Evolutionary conservation across 2,113 vertebrate species (phyloP), one percentile per base, ranked within the genome.

Genomic region (Carettochelys insculpta): DNA sequence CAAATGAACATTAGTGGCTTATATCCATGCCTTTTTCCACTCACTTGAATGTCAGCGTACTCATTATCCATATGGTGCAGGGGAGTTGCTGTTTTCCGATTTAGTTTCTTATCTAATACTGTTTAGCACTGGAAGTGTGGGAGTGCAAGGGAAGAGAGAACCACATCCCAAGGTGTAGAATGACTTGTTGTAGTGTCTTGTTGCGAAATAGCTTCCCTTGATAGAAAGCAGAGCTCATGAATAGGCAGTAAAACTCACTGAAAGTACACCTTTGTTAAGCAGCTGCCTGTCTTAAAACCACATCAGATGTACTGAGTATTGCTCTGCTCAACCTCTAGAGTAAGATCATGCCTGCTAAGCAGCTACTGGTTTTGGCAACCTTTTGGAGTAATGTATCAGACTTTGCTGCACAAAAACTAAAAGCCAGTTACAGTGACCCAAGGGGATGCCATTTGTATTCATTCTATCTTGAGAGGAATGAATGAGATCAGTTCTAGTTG

Each of bases 91-190:
- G 92, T 71, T 85, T 90, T 94, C 94, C 92, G 85, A 87, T 86
- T 82, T 47, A 71, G 78, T 43, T 73, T 78, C 53, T n/a, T n/a
- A n/a, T n/a, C 45, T 88, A 85, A 50, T 92, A 2, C 77, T 91
- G 90, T 84, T 90, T 12, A 93, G 88, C 80, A 41, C 87, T 53
- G 91, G 92, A 94, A 88, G 73, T 79, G 73, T 80, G 12, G 85
- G 85, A 91, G 84, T 82, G 4, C 14, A 71, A 85, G 71, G 77
- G 89, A 96, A 85, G 82, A 83, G 22, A 38, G 76, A 82, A 84
- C 75, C 22, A 45, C 50, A 92, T 56, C n/a, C 73, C 41, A 50
- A 85, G 75, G 78, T 73, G 45, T 13, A 34, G 61, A 45, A 65
- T 45, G 41, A 56, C 61, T 90, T 86, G 34, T 53, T 54, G 22